Evolutionary conservation across 2,888 invertebrate genomes (phyloP).

Genomic region (Pollenia amentaria): DNA sequence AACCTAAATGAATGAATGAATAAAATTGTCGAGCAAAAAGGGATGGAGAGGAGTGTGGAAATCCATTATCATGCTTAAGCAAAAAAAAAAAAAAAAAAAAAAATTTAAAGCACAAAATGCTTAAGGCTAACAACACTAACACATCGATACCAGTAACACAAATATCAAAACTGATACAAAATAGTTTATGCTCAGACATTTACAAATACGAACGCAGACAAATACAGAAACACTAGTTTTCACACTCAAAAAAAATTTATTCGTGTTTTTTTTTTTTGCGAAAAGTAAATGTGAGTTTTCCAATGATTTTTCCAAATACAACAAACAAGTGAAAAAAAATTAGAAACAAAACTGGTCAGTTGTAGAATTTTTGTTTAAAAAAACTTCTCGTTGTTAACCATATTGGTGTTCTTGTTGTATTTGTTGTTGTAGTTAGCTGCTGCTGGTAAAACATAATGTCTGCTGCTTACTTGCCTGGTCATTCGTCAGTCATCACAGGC

Average conservation of each 20-base stretch:
- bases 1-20: slow-evolving; percentile 44
- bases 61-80: slow-evolving; percentile 69
- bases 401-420: slow-evolving; percentile 16
- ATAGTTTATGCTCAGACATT: slow-evolving; percentile 38
- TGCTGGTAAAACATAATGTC: slow-evolving; percentile 46
- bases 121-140: slow-evolving; percentile 50
- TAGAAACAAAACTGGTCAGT: slow-evolving; percentile 42
- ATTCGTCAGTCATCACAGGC: slow-evolving; percentile 73
- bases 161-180: slow-evolving; percentile 28
- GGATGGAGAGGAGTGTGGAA: slow-evolving; percentile 39
- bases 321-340: slow-evolving; percentile 9
- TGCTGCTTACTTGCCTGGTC: slow-evolving; percentile 61
- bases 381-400: slow-evolving; percentile 12
- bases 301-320: slow-evolving; percentile 56
- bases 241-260: not conserved
- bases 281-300: slow-evolving; percentile 15
- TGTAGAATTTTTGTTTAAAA: slow-evolving; percentile 19
- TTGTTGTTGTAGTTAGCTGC: slow-evolving; percentile 27
- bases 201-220: slow-evolving; percentile 1
- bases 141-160: slow-evolving; percentile 6
- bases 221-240: not conserved
- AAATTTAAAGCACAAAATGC: slow-evolving; percentile 35
- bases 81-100: slow-evolving; percentile 18
- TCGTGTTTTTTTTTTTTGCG: not conserved
- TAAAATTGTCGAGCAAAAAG: slow-evolving; percentile 15